Conservation (phyloP, 2,888 invertebrate genomes). For the Lamproptera curius region DNA sequence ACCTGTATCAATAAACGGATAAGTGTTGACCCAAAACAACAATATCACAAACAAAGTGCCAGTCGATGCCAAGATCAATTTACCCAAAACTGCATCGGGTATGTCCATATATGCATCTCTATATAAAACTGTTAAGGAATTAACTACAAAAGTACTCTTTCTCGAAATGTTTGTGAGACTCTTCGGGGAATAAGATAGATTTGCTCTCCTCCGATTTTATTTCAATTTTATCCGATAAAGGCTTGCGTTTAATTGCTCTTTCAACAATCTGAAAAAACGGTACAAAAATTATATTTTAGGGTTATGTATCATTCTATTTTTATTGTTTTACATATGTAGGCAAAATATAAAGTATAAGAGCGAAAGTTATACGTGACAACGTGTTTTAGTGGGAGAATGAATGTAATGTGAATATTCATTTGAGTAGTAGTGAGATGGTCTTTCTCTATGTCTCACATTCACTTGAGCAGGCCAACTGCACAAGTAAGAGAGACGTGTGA, state of each 20-base stretch:
- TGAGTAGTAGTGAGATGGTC: neutral
- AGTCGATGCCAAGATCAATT: conserved; percentile 74
- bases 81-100: conserved; percentile 78
- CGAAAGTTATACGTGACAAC: too few relatives aligned
- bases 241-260: conserved; percentile 74
- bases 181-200: conserved; percentile 81
- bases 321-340: neutral
- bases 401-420: too few relatives aligned
- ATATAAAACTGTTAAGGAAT: conserved; percentile 18
- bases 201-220: conserved; percentile 62
- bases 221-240: conserved; percentile 54
- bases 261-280: conserved; percentile 69
- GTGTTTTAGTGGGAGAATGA: too few relatives aligned
- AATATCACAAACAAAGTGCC: conserved; percentile 75
- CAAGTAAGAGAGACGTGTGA: neutral
- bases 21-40: conserved; percentile 81
- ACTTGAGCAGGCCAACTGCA: neutral
- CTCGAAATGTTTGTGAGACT: conserved; percentile 83
- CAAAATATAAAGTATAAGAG: neutral
- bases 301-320: neutral
- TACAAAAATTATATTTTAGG: neutral
- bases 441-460: neutral
- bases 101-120: conserved; percentile 65
- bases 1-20: conserved; percentile 83
- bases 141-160: conserved; percentile 78